Percentiles rank a stretch among this genome's conserved stretches.
Evolutionary conservation across 2,888 invertebrate species (phyloP).

Genomic region (Leptothorax acervorum): DNA sequence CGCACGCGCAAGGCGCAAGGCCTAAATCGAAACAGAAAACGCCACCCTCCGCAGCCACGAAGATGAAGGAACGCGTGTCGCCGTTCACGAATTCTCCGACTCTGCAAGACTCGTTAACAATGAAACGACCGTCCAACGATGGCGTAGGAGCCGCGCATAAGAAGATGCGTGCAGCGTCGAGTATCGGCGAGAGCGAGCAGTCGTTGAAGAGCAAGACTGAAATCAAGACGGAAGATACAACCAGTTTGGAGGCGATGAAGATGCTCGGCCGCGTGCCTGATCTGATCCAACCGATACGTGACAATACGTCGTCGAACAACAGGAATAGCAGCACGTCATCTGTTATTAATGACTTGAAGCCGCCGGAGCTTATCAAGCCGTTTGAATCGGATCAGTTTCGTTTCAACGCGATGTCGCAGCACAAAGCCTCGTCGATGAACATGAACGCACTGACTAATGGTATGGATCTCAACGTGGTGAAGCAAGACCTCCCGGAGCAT

Average conservation of each 20-base stretch:
- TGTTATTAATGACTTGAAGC: slow-evolving; percentile 73
- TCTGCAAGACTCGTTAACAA: slow-evolving; percentile 57
- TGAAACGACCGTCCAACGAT: slow-evolving; percentile 64
- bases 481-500: slow-evolving; percentile 68
- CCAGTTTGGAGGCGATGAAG: slow-evolving; percentile 76
- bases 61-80: slow-evolving; percentile 72
- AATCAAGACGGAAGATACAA: slow-evolving; percentile 68
- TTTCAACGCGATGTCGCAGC: slow-evolving; percentile 72
- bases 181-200: slow-evolving; percentile 66
- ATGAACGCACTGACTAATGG: slow-evolving; percentile 73
- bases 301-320: slow-evolving; percentile 75
- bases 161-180: slow-evolving; percentile 73
- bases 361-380: slow-evolving; percentile 78
- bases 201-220: slow-evolving; percentile 61
- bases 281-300: slow-evolving; percentile 79
- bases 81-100: slow-evolving; percentile 70
- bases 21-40: slow-evolving; percentile 86
- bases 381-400: slow-evolving; percentile 82
- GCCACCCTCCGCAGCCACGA: slow-evolving; percentile 84
- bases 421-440: slow-evolving; percentile 64
- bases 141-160: slow-evolving; percentile 67
- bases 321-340: slow-evolving; percentile 67
- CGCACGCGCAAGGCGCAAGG: slow-evolving; percentile 77
- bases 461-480: slow-evolving; percentile 59
- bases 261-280: slow-evolving; percentile 81